Evolutionary conservation across 1,140 invertebrate genomes (phyloP).

Genomic region (Lasioglossum baleicum): DNA sequence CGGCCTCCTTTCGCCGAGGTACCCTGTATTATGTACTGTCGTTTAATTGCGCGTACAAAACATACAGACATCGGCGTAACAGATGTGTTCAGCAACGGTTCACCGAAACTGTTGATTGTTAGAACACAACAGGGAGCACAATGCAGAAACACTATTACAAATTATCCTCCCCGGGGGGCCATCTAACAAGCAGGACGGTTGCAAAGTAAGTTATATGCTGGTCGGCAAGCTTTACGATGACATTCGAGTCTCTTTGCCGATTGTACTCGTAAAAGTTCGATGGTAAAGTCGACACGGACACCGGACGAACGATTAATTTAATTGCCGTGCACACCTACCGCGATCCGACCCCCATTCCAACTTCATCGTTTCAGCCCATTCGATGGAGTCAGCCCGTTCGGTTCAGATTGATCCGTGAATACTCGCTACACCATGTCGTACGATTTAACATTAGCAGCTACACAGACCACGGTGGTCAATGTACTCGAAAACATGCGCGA

Average conservation of each 20-base stretch:
- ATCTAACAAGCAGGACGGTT: slow-evolving; percentile 7
- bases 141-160: not conserved
- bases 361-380: not conserved
- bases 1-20: too few species aligned
- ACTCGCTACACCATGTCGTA: not conserved
- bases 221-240: slow-evolving; percentile 19
- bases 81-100: too few species aligned
- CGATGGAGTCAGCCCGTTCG: slow-evolving; percentile 3
- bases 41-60: too few species aligned
- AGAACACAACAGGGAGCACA: not conserved
- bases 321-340: not conserved
- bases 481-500: too few species aligned
- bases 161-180: not conserved
- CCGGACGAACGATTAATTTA: slow-evolving; percentile 17
- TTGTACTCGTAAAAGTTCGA: slow-evolving; percentile 10
- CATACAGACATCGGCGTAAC: too few species aligned
- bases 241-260: not conserved
- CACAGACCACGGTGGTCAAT: not conserved
- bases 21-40: too few species aligned
- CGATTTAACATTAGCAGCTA: slow-evolving; percentile 5
- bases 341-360: not conserved
- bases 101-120: too few species aligned
- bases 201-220: slow-evolving; percentile 10
- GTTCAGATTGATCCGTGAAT: not conserved
- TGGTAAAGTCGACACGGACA: not conserved